Base-by-base conservation (phyloP, 2,888 invertebrate species). In the Cinara cedri region DNA sequence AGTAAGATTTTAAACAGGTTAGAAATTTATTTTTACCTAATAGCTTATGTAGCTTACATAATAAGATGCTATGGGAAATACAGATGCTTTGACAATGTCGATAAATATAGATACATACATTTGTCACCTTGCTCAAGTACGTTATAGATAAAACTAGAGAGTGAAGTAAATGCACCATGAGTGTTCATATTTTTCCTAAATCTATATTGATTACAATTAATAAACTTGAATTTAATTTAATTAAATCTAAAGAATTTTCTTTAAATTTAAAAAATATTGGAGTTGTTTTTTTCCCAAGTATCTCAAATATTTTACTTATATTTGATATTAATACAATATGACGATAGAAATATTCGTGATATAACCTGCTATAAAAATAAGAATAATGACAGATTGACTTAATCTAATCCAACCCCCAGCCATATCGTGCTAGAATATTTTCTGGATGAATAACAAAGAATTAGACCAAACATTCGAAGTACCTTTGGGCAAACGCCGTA, bases 81-180 rank as follows among this genome's bases (percentile, higher is more conserved):
- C 19, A 54, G 19, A 54, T n/a, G 54, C 54, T n/a, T 60, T 63
- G 57, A 6, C 65, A 21, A 65, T 65, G 21, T 44, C 65, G 14
- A 65, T 44, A 65, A 65, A 46, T 19, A 66, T 66, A 66, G 46
- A n/a, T n/a, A n/a, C 13, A 24, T 10, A 24, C 44, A 65, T 65
- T 44, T 65, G 24, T 66, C 46, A 3, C 65, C 46, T n/a, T 46
- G 13, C 9, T 66, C 65, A 21, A 66, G 46, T 24, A 24, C 46
- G n/a, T 9, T 16, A 16, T 49, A 66, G 14, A 66, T 66, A 49
- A 16, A 9, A 65, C 16, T 24, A 10, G 24, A 8, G 42, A 66
- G 24, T 46, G 24, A 66, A 21, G 10, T 66, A 24, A 16, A 46
- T 65, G 65, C 21, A 65, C 16, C 14, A 21, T 16, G 42, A 65